Percentiles rank a stretch among this genome's conserved stretches.
These are phyloP conservation scores for Huso huso DNA, from an alignment of 2,797 vertebrate species.

Conservation along the genomic window DNA sequence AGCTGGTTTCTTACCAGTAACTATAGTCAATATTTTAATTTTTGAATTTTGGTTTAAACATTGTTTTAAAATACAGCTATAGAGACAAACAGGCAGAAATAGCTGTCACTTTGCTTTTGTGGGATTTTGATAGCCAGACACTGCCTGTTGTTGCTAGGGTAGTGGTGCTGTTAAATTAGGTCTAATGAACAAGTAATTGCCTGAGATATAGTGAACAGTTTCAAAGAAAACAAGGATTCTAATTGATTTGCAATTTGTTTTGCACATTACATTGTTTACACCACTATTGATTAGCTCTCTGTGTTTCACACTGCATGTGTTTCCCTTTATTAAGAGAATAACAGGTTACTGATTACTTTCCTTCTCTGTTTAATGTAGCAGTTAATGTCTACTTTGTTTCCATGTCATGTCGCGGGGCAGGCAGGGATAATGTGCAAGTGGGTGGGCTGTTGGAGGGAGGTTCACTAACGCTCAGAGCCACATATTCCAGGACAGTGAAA, in stretches of 20 bases:
- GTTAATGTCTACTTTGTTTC: constrained; percentile 99
- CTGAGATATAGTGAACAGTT: constrained; percentile 93
- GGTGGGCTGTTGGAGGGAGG: constrained; percentile 90
- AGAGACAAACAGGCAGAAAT: constrained; percentile 67
- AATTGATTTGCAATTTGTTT: constrained; percentile 98
- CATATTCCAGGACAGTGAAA: constrained; percentile 75
- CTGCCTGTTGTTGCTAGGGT: constrained; percentile 83
- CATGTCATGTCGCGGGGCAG: constrained; percentile 95
- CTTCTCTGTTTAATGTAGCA: constrained; percentile 95
- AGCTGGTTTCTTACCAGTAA: too few relatives aligned
- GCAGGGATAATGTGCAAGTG: constrained; percentile 90
- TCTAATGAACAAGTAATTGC: constrained; percentile 99
- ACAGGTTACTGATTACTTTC: constrained; percentile 99
- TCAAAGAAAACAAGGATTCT: constrained; percentile 98
- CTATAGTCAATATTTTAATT: constrained; percentile 25
- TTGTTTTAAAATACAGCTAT: constrained; percentile 31
- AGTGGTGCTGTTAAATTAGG: constrained; percentile 87
- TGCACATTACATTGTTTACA: constrained; percentile 81
- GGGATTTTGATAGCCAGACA: constrained; percentile 62
- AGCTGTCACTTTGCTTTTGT: constrained; percentile 58
- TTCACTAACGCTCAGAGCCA: constrained; percentile 74
- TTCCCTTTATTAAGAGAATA: constrained; percentile 99
- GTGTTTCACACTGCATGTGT: constrained; percentile 98
- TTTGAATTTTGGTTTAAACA: constrained; percentile 44
- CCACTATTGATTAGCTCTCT: constrained; percentile 94